Evolutionary conservation across 2,113 vertebrate genomes (phyloP).

Genomic region (Sitta europaea): DNA sequence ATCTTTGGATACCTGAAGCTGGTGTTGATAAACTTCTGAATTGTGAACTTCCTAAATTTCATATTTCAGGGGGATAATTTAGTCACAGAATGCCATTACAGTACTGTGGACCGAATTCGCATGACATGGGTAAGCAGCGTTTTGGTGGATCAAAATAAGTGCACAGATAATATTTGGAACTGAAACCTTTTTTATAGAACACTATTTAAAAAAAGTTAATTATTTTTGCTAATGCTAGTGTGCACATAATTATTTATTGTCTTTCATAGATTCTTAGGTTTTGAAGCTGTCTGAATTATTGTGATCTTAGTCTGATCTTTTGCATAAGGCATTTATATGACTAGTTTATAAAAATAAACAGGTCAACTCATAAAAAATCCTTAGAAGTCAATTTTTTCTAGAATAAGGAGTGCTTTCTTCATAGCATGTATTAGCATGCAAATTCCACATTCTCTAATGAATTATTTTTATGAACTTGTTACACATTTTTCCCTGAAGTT

Average conservation of each 20-base stretch:
- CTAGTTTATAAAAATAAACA: not conserved
- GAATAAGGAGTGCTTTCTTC: not conserved
- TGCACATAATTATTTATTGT: not conserved
- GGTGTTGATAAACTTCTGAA: not conserved
- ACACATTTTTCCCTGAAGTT: fast-evolving
- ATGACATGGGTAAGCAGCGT: slow-evolving; percentile 87
- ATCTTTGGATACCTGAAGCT: not conserved
- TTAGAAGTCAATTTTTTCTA: not conserved
- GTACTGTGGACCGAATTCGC: slow-evolving; percentile 75
- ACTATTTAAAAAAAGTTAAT: not conserved
- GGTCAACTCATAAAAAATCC: not conserved
- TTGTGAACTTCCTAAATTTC: not conserved
- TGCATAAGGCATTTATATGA: not conserved
- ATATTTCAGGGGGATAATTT: slow-evolving; percentile 83
- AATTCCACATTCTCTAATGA: not conserved
- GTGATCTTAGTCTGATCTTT: not conserved
- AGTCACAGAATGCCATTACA: slow-evolving; percentile 87
- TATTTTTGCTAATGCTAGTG: not conserved
- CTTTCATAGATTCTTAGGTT: not conserved
- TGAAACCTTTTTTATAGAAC: not conserved
- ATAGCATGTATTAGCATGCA: not conserved
- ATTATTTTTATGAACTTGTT: not conserved
- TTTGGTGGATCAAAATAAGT: not conserved
- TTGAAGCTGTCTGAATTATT: not conserved
- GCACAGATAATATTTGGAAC: not conserved